Conservation (phyloP, 2,888 invertebrate species). For the Anorthoa munda region DNA sequence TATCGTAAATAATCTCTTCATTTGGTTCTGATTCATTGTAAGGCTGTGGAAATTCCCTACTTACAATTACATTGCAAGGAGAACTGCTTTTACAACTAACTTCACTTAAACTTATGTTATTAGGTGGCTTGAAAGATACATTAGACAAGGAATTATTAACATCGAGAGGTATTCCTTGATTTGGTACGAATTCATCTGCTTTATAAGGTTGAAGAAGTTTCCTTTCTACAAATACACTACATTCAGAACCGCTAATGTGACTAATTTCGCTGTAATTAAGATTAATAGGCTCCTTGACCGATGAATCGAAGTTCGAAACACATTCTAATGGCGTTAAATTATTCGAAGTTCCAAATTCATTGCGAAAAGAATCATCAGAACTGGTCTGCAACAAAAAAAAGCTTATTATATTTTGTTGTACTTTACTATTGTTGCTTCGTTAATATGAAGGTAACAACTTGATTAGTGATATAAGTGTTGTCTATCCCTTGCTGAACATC, state of each 20-base stretch:
- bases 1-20: slow-evolving; percentile 43
- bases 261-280: slow-evolving; percentile 60
- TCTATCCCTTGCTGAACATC: slow-evolving; percentile 54
- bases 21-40: slow-evolving; percentile 52
- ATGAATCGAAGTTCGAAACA: slow-evolving; percentile 53
- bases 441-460: slow-evolving; percentile 55
- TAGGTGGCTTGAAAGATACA: slow-evolving; percentile 59
- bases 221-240: slow-evolving; percentile 56
- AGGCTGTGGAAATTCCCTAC: slow-evolving; percentile 55
- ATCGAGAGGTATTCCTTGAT: slow-evolving; percentile 47
- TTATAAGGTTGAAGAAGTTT: slow-evolving; percentile 57
- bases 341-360: slow-evolving; percentile 59
- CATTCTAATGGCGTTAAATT: slow-evolving; percentile 55
- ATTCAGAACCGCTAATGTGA: slow-evolving; percentile 56
- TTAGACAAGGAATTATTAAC: slow-evolving; percentile 51
- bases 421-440: slow-evolving; percentile 55
- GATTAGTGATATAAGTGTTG: slow-evolving; percentile 54
- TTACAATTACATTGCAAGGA: slow-evolving; percentile 53
- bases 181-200: slow-evolving; percentile 56
- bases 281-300: slow-evolving; percentile 57
- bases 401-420: slow-evolving; percentile 51
- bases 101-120: slow-evolving; percentile 50
- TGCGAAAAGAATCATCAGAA: slow-evolving; percentile 58
- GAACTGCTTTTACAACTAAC: slow-evolving; percentile 49
- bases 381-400: slow-evolving; percentile 59